Percentiles rank a stretch among this genome's conserved stretches.
phyloP scores from a whole-genome alignment of 2,797 vertebrate species.

The Chrosomus eos region DNA sequence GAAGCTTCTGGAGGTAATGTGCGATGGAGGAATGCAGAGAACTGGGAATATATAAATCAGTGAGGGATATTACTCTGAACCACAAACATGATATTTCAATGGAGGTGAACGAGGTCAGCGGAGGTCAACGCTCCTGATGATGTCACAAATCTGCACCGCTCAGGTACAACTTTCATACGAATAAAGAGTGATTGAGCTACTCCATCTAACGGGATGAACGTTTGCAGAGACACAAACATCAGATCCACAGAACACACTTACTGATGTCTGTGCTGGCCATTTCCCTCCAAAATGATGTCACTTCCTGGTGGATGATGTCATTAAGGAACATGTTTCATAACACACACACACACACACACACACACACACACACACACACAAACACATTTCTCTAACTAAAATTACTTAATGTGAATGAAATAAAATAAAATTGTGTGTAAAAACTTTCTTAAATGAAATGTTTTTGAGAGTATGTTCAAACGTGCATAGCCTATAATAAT shows the following conservation, averaged over 20 bases:
- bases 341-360: no score
- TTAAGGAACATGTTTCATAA: background rate
- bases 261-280: background rate
- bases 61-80: background rate
- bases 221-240: background rate
- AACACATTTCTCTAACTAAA: no score
- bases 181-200: background rate
- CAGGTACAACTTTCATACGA: background rate
- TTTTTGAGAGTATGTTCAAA: no score
- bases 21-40: background rate
- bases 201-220: background rate
- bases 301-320: conserved; percentile 5
- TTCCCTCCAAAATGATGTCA: background rate
- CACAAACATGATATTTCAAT: background rate
- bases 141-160: no score
- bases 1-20: background rate
- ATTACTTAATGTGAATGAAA: no score
- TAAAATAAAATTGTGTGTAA: no score
- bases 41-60: background rate
- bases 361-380: no score
- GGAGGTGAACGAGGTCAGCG: background rate
- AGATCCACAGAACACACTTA: background rate
- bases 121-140: background rate
- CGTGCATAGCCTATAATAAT: no score
- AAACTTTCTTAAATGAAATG: no score